Percentiles rank a stretch among this genome's conserved stretches.
Evolutionary conservation across 2,888 invertebrate genomes (phyloP).

Genomic region (Lydus trimaculatus): DNA sequence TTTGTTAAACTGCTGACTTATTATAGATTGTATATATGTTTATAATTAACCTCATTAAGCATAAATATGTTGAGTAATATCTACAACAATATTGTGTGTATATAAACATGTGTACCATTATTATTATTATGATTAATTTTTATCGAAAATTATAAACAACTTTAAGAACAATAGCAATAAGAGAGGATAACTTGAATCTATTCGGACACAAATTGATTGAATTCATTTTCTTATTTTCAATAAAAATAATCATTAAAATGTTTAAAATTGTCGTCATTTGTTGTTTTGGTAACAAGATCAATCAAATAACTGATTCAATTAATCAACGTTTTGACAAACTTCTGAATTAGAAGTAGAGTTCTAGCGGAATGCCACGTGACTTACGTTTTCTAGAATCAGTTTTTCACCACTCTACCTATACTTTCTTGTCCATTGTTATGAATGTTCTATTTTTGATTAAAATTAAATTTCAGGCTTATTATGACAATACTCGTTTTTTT

Average conservation of each 20-base stretch:
- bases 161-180: background rate
- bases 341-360: no score
- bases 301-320: no score
- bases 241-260: background rate
- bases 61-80: background rate
- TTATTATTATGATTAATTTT: background rate
- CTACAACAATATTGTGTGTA: background rate
- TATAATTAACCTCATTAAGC: constrained; percentile 2
- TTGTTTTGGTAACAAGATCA: no score
- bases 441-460: no score
- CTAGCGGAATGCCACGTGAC: no score
- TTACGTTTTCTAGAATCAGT: no score
- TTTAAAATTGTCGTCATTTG: background rate
- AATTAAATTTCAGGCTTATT: no score
- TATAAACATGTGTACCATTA: background rate
- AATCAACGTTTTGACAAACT: no score
- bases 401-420: no score
- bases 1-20: background rate
- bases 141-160: background rate
- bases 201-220: background rate
- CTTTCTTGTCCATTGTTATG: no score
- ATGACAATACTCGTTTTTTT: no score
- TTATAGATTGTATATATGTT: background rate
- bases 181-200: background rate
- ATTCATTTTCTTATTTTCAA: no score